phyloP scores from a whole-genome alignment of 2,113 vertebrate genomes.

The Saguinus midas region DNA sequence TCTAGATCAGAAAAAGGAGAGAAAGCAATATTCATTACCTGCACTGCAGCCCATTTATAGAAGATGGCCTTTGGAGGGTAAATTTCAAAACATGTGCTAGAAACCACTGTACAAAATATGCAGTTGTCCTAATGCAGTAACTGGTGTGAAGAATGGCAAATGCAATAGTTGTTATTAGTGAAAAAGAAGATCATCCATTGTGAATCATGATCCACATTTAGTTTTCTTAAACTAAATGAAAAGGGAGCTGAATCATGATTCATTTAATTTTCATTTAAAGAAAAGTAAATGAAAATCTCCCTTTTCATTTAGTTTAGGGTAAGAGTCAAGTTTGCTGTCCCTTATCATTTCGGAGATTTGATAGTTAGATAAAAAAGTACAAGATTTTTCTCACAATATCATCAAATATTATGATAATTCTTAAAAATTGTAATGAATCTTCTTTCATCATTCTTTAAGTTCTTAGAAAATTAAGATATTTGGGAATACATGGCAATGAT shows the following conservation, averaged over 20 bases:
- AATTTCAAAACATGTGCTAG: constrained; percentile 63
- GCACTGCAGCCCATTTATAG: constrained; percentile 35
- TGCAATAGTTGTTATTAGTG: background rate
- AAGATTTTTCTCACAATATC: background rate
- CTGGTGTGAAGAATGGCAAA: constrained; percentile 21
- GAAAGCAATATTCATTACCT: constrained; percentile 54
- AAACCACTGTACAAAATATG: background rate
- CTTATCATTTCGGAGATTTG: background rate
- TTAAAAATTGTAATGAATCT: background rate
- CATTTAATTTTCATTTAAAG: too few relatives aligned
- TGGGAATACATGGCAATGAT: background rate
- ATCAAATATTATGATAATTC: background rate
- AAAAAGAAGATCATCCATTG: background rate
- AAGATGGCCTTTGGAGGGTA: constrained; percentile 51
- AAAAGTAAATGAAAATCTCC: background rate
- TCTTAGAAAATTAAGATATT: constrained; percentile 30
- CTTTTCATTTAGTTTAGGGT: background rate
- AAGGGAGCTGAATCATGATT: too few relatives aligned
- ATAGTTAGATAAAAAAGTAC: background rate
- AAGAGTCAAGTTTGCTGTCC: background rate
- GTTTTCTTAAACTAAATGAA: too few relatives aligned
- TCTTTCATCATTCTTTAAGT: background rate
- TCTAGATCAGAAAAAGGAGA: background rate
- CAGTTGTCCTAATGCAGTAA: constrained; percentile 34
- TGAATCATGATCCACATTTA: background rate